These are phyloP conservation scores for Tokudaia muenninki DNA, from an alignment of 2,797 vertebrate genomes.

Conservation along the genomic window DNA sequence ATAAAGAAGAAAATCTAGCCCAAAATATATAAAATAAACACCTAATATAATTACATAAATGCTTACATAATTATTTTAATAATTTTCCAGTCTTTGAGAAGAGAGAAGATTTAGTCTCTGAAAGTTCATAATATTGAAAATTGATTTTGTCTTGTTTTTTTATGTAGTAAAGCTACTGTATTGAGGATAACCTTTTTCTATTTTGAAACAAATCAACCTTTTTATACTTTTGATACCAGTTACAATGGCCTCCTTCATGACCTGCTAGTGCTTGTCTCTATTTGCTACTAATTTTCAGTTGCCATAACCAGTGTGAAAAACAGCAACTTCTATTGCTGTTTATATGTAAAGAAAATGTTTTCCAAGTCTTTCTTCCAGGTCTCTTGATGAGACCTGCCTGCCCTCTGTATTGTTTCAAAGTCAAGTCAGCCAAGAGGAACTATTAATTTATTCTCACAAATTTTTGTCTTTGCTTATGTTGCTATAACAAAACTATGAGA, in stretches of 20 bases:
- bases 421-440: not conserved
- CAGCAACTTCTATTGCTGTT: not conserved
- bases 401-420: conserved; percentile 2
- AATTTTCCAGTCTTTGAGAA: not conserved
- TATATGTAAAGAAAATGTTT: not conserved
- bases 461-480: not conserved
- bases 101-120: not conserved
- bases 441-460: not conserved
- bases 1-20: not conserved
- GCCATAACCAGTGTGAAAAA: not conserved
- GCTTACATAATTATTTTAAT: conserved; percentile 36
- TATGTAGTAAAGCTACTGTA: not conserved
- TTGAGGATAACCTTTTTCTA: not conserved
- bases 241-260: not conserved
- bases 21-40: not conserved
- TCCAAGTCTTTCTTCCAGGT: not conserved
- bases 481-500: not conserved
- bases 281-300: conserved; percentile 6
- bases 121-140: not conserved
- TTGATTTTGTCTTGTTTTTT: not conserved
- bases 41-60: not conserved
- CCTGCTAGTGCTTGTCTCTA: not conserved
- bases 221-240: not conserved
- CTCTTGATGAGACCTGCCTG: not conserved
- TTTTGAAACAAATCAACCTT: not conserved